Evolutionary conservation across 1,140 invertebrate genomes (phyloP), one percentile per base, ranked within the genome.

Genomic region (Phthorimaea operculella): DNA sequence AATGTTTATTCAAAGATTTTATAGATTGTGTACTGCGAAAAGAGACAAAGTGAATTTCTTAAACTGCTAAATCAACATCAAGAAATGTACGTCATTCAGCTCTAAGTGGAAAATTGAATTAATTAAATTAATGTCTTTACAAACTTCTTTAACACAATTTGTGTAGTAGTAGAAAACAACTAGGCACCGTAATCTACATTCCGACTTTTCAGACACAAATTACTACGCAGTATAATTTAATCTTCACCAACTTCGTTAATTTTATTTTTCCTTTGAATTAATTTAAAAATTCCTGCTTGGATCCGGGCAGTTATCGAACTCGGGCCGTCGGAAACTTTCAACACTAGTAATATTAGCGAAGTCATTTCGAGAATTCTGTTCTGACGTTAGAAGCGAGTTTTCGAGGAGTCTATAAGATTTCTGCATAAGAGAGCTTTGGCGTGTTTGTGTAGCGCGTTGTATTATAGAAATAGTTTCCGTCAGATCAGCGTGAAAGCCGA

Each of bases 1-100:
- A 83, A 80, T 80, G 76, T 82, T 82, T 83, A 80, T 83, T 83
- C 76, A 74, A 79, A 76, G 74, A 74, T 70, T 79, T 80, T 71
- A 76, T 75, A 79, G 71, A 76, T 82, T 67, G 55, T 70, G 54
- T 66, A 61, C 60, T 11, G 58, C 64, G 60, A 67, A 70, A 67
- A 52, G 63, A 63, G 48, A 53, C 55, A 51, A 62, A 52, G 58
- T 47, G n/a, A 47, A 17, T 47, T 9, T 12, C 8, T 3, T 10
- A 39, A 39, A 39, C 36, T 39, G 36, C 10, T 39, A 34, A 34
- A 11, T 34, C 33, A 34, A 34, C 33, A 34, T 34, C 33, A 3
- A 39, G 10, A 39, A 10, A 39, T 39, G 4, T 28, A 9, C 36
- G 36, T n/a, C 36, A 39, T 4, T 39, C 10, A 39, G 3, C 10